Base-by-base conservation (phyloP, 2,113 vertebrate species). In the Aphyosemion australe region DNA sequence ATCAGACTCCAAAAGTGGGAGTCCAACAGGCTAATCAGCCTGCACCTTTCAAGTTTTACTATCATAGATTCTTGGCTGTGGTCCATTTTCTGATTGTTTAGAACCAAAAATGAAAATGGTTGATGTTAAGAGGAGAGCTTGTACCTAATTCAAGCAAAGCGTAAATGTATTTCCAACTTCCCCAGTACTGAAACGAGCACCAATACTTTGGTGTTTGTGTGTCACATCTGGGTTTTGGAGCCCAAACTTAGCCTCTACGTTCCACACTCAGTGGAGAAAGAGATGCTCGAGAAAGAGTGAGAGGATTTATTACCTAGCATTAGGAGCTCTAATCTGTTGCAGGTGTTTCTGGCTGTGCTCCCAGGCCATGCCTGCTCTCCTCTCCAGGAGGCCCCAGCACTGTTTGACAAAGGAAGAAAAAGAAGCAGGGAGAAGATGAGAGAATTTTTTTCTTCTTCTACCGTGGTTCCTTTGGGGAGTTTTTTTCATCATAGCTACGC, bases 291-390 rank as follows among this genome's bases (percentile, higher is more conserved):
- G 77, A 65, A 37, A 78, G 87, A 88, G 89, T 88, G 90, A 90
- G 83, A 87, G 87, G 90, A 90, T 92, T 92, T 93, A 93, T 93
- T 89, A 87, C 87, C 79, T 57, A 32, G 85, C 88, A 92, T 93
- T 92, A 93, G 79, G 65, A 87, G 76, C 86, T 80, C 88, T 93
- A 93, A 94, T 93, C 92, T 93, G 77, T 93, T 93, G 92, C 93
- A 93, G 93, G 92, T 93, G 93, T 91, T 93, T 86, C 88, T 90
- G 90, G 87, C 90, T 85, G 85, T 79, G 86, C 82, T 90, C 90
- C 73, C 84, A 77, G 82, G 79, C 84, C 62, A 61, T 56, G 84
- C 70, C 75, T 64, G 65, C 74, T 78, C 80, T 68, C 61, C 75
- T 81, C 70, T 82, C 83, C 83, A 52, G 63, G 84, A 91, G 92